Percentiles rank a stretch among this genome's conserved stretches.
These are phyloP conservation scores for Ahaetulla prasina DNA, from an alignment of 2,113 vertebrate genomes.

Conservation along the genomic window DNA sequence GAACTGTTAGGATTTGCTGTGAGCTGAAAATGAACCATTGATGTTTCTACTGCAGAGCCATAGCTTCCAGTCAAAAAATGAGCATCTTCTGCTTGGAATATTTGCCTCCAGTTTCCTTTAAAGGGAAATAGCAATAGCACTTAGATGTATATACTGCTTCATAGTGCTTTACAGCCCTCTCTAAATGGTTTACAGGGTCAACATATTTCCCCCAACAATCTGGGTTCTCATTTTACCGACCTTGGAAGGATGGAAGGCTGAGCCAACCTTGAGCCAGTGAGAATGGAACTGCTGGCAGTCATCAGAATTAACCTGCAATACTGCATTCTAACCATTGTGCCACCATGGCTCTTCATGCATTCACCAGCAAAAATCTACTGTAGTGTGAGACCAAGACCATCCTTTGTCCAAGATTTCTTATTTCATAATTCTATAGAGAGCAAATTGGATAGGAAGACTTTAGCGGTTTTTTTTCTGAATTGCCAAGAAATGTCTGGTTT, in stretches of 20 bases:
- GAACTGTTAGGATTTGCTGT: constrained; percentile 30
- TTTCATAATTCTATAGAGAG: constrained; percentile 48
- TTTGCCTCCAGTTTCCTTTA: constrained; percentile 60
- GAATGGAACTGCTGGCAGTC: too few species aligned
- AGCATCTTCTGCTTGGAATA: constrained; percentile 51
- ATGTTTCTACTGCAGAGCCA: constrained; percentile 33
- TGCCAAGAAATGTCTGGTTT: not conserved
- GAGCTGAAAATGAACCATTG: constrained; percentile 49
- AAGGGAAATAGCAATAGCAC: constrained; percentile 45
- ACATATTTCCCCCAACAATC: too few species aligned
- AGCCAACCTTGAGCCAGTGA: too few species aligned
- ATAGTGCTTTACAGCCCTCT: not conserved
- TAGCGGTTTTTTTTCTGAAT: not conserved
- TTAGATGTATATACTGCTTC: not conserved
- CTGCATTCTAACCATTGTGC: too few species aligned
- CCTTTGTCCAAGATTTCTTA: constrained; percentile 52
- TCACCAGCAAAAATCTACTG: constrained; percentile 55
- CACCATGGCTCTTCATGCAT: constrained; percentile 6
- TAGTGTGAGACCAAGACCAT: constrained; percentile 59
- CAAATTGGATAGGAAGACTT: not conserved
- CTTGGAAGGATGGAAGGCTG: too few species aligned
- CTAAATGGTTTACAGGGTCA: not conserved
- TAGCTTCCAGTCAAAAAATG: constrained; percentile 45
- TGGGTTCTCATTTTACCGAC: too few species aligned
- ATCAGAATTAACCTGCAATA: too few species aligned